Percentiles rank a stretch among this genome's conserved stretches.
Conservation (phyloP, 1,140 invertebrate species). For the Eumaeus atala region DNA sequence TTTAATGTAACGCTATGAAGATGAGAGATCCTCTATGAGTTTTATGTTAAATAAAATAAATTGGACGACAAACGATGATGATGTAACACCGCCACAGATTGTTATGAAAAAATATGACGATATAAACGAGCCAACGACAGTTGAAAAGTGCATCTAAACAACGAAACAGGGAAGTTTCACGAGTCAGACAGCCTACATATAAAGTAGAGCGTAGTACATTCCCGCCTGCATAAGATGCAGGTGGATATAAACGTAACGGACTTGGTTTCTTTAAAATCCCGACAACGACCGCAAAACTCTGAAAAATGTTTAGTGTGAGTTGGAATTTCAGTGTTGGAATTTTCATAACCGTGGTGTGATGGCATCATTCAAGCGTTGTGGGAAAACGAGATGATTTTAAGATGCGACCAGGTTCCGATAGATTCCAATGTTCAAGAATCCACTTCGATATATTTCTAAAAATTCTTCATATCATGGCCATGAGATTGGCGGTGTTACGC, state of each 20-base stretch:
- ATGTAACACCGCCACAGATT: neutral
- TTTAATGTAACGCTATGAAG: no score
- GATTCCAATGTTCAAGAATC: constrained; percentile 8
- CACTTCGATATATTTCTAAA: neutral
- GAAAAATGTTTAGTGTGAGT: constrained; percentile 62
- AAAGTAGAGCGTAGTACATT: constrained; percentile 64
- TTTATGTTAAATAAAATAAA: no score
- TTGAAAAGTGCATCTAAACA: constrained; percentile 60
- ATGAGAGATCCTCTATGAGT: no score
- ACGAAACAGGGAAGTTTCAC: constrained; percentile 68
- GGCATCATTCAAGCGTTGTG: constrained; percentile 40
- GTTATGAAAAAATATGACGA: neutral
- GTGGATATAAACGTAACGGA: constrained; percentile 64
- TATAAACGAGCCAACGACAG: constrained; percentile 40
- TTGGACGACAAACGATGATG: no score
- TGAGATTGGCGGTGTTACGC: no score
- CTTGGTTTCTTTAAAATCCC: constrained; percentile 54
- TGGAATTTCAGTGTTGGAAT: constrained; percentile 60
- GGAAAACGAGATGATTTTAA: constrained; percentile 48
- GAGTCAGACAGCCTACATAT: constrained; percentile 62
- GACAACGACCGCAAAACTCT: constrained; percentile 60
- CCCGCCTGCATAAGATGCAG: constrained; percentile 64
- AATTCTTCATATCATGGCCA: no score
- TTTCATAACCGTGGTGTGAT: constrained; percentile 60
- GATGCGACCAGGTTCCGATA: constrained; percentile 38